Conservation (phyloP, 2,113 vertebrate genomes). For the Psittacus erithacus region DNA sequence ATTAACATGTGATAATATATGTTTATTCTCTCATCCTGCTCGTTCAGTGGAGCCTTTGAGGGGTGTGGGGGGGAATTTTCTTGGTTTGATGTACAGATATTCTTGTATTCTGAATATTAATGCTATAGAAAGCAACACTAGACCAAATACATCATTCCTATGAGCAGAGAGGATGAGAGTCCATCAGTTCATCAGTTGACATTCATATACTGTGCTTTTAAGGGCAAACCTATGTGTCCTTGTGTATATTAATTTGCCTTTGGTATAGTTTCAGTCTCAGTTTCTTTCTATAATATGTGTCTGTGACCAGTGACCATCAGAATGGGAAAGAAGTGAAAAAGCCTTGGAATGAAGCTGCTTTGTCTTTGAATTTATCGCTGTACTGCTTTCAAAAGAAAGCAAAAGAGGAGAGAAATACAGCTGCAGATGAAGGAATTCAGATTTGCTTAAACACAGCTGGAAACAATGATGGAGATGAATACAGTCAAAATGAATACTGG, state of each 20-base stretch:
- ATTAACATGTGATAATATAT: not conserved
- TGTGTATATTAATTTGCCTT: not conserved
- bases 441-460: slow-evolving; percentile 43
- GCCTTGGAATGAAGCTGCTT: not conserved
- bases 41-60: not conserved
- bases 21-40: not conserved
- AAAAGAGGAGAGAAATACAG: not conserved
- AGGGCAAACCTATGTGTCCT: not conserved
- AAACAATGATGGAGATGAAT: slow-evolving; percentile 7
- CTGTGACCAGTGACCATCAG: not conserved
- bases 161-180: not conserved
- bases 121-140: not conserved
- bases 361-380: not conserved
- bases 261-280: not conserved
- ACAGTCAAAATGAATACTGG: too few relatives aligned
- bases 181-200: fast-evolving
- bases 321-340: not conserved
- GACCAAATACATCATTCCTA: not conserved
- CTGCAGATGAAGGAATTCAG: slow-evolving; percentile 10
- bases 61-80: not conserved
- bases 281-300: not conserved
- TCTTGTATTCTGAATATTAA: not conserved
- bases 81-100: not conserved
- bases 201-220: not conserved
- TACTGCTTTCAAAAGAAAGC: not conserved